Evolutionary conservation across 1,140 invertebrate species (phyloP), one percentile per base, ranked within the genome.

Genomic region (Trachymyrmex septentrionalis): DNA sequence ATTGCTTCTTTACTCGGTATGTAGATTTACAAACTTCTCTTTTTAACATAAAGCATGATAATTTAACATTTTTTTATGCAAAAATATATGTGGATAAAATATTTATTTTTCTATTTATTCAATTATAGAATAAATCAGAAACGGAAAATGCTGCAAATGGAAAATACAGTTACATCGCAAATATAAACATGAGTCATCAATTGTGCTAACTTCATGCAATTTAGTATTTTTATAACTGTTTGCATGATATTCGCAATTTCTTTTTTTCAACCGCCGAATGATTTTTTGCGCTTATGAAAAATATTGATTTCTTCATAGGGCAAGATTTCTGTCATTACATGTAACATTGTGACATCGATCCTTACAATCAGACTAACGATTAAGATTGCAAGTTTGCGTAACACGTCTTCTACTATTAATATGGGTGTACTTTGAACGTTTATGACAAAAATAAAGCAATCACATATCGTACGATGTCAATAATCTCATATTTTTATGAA

Each of bases 341-440:
- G 27, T 27, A 24, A 61, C 14, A 6, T 75, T 55, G 9, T 5
- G 9, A 57, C 7, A 34, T 21, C n/a, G 6, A 53, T 75, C 3
- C 66, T 69, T 69, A 67, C 34, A 69, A 12, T 21, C 63, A 19
- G 24, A 2, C n/a, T 30, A 19, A 2, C 9, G 4, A 76, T 86
- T 38, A 50, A 78, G 38, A 3, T 71, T 80, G 48, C 55, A 1
- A 4, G 1, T 73, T 86, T 67, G 57, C 10, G 24, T 53, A 85
- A 88, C 53, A 76, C 4, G 21, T 14, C 9, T n/a, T 64, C n/a
- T 5, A 19, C 48, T 63, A 48, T 44, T 84, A 73, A 80, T 88
- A 63, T 77, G 34, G 9, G 0, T 88, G 87, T 2, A 88, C 87
- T 88, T 89, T 88, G 88, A 12, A 34, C 87, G 7, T 85, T 27